Base-by-base conservation (phyloP, 2,113 vertebrate species). In the Mionectes macconnelli region DNA sequence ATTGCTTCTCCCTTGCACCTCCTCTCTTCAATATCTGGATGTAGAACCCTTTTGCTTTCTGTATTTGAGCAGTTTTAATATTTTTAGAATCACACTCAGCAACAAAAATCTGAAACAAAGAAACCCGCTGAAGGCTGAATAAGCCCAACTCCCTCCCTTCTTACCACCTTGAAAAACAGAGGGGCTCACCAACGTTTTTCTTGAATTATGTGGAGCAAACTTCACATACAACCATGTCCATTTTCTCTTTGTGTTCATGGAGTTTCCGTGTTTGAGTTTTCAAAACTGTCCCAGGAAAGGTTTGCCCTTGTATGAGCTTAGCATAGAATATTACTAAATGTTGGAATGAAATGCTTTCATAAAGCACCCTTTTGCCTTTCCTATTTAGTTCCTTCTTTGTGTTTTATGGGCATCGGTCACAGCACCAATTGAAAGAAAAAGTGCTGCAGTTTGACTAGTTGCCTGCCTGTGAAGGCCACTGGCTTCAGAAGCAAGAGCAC, bases 391-490 rank as follows among this genome's bases (percentile, higher is more conserved):
- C 50, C 84, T 78, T 55, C 33, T 73, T 62, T 85, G n/a, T 55
- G 27, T 31, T 90, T 84, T 23, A 18, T 31, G 31, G 40, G 24
- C 73, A 14, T 7, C 24, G 66, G 42, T 79, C 19, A 53, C 70
- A 84, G 76, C 76, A 40, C 14, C 47, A 3, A 15, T 16, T 87
- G 76, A 84, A 91, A 70, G 67, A 86, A 87, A 62, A 87, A 42
- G 18, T 78, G 50, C 35, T 66, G 39, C 59, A 73, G 11, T 75
- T 89, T 91, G 45, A 94, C 89, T 67, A 84, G 57, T 14, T 69
- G 60, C 84, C 30, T 76, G 73, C 78, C 72, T 97, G 87, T 81
- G 90, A 96, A 96, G 66, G 53, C 60, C 74, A 79, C 68, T 85
- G 68, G 19, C 62, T 78, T 79, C 28, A 27, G 50, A 83, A 44